These are phyloP conservation scores for Lerista edwardsae DNA, from an alignment of 2,797 vertebrate genomes.

Conservation along the genomic window DNA sequence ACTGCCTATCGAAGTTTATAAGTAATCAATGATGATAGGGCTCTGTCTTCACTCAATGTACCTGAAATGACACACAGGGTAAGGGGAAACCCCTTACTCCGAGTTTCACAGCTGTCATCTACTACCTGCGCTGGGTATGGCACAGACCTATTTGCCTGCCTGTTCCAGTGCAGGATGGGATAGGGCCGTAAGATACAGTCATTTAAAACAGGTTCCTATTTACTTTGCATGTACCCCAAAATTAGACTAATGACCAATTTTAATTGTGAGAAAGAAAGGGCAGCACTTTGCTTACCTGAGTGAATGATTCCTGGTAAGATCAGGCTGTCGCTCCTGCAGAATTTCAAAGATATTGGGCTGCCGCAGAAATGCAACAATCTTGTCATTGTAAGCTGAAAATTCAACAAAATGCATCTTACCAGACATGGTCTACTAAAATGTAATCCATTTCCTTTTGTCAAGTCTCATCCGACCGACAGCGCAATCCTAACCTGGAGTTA, in stretches of 20 bases:
- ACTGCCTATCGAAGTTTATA: background rate
- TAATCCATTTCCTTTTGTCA: background rate
- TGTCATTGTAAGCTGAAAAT: slow-evolving; percentile 94
- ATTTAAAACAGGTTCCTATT: background rate
- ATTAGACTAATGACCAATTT: background rate
- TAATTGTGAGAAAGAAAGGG: background rate
- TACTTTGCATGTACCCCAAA: background rate
- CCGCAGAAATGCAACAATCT: slow-evolving; percentile 96
- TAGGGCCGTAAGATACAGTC: too few relatives aligned
- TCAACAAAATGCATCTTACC: slow-evolving; percentile 43
- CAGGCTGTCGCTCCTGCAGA: slow-evolving; percentile 95
- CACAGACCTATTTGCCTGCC: too few relatives aligned
- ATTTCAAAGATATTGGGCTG: slow-evolving; percentile 98
- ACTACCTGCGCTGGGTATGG: too few relatives aligned
- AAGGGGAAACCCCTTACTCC: too few relatives aligned
- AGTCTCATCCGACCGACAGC: too few relatives aligned
- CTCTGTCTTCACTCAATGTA: background rate
- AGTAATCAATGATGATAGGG: background rate
- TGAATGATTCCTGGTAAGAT: slow-evolving; percentile 93
- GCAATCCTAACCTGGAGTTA: too few relatives aligned
- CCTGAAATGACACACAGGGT: background rate
- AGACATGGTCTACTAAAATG: slow-evolving; percentile 24
- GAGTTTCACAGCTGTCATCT: too few relatives aligned
- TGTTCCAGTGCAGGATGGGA: too few relatives aligned
- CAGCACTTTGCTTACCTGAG: slow-evolving; percentile 84